Percentiles rank a stretch among this genome's conserved stretches.
These are phyloP conservation scores for Heliconius ismenius DNA, from an alignment of 2,888 invertebrate genomes.

Conservation along the genomic window DNA sequence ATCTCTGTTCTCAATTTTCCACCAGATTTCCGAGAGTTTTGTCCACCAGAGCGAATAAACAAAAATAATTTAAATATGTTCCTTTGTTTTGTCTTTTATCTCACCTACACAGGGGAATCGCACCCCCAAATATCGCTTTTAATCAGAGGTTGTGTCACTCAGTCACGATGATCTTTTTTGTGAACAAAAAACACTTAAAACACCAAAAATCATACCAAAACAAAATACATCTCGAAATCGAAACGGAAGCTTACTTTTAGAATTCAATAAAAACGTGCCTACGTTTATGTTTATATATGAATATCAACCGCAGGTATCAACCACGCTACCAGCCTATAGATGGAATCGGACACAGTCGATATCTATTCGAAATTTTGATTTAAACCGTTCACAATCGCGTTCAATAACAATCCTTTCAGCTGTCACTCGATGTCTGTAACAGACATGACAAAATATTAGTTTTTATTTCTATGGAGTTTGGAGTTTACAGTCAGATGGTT, in stretches of 20 bases:
- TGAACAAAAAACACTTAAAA: background rate
- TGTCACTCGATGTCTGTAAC: constrained; percentile 30
- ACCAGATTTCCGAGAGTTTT: too few species aligned
- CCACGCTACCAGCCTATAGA: constrained; percentile 9
- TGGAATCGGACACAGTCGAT: constrained; percentile 21
- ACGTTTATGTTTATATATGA: background rate
- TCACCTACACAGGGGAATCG: background rate
- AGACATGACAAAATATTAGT: constrained; percentile 24
- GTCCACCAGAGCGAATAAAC: too few species aligned
- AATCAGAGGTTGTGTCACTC: background rate
- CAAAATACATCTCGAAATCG: too few species aligned
- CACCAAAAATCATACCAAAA: background rate
- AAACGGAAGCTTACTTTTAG: constrained; percentile 8
- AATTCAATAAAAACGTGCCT: constrained; percentile 7
- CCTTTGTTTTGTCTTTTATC: too few species aligned
- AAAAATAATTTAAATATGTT: too few species aligned
- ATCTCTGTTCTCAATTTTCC: too few species aligned
- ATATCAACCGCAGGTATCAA: background rate
- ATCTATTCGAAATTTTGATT: constrained; percentile 27
- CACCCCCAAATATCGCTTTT: background rate
- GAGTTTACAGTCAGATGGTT: constrained; percentile 15
- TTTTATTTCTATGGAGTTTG: constrained; percentile 15
- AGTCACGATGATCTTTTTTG: background rate
- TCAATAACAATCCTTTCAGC: constrained; percentile 36
- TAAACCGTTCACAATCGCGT: constrained; percentile 24